phyloP scores from a whole-genome alignment of 2,113 vertebrate genomes.

The Mobula hypostoma region DNA sequence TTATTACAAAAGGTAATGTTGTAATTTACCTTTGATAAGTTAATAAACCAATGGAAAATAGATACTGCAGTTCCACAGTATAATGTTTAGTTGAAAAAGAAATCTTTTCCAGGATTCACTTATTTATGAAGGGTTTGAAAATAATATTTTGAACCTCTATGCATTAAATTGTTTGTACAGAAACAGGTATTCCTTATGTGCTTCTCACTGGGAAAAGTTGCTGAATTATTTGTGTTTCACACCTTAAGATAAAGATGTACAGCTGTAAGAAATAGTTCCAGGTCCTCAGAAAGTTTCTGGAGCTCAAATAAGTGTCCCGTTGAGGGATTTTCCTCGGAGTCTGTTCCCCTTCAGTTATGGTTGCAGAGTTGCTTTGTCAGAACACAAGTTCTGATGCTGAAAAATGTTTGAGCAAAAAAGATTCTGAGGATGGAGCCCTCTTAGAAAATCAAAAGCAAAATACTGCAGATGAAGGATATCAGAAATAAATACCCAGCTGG shows the following conservation, averaged over 20 bases:
- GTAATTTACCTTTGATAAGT: not conserved
- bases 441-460: too few relatives aligned
- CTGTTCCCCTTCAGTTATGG: too few relatives aligned
- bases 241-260: not conserved
- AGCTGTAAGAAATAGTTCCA: not conserved
- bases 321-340: too few relatives aligned
- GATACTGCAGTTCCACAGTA: not conserved
- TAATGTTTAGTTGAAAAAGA: not conserved
- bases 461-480: too few relatives aligned
- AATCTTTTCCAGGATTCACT: not conserved
- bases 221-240: not conserved
- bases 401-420: too few relatives aligned
- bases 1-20: not conserved
- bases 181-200: not conserved
- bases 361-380: too few relatives aligned
- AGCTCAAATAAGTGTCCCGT: not conserved
- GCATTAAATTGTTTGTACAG: slow-evolving; percentile 12
- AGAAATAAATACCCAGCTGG: too few relatives aligned
- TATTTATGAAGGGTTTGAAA: not conserved
- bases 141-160: not conserved
- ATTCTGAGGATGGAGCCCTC: too few relatives aligned
- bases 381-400: too few relatives aligned
- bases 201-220: not conserved
- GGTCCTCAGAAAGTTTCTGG: not conserved
- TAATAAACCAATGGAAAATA: not conserved